Base-by-base conservation (phyloP, 2,888 invertebrate genomes). In the Drosophila melanosoma region DNA sequence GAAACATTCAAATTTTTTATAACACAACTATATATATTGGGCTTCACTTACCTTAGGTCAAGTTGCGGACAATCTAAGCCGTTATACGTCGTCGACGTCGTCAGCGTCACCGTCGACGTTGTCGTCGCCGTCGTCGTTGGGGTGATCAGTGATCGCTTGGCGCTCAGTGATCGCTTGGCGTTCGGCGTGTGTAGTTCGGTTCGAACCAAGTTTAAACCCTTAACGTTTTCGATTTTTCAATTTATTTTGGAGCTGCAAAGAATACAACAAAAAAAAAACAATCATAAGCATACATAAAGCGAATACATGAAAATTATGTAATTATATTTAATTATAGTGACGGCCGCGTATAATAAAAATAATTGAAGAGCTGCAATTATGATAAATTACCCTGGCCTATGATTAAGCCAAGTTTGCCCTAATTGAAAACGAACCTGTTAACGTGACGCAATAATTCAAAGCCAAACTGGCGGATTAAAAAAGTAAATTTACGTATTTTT, bases 131-230 rank as follows among this genome's bases (percentile, higher is more conserved):
- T 17, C n/a, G 63, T 20, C 32, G 60, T 48, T 20, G 20, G 5
- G 17, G 23, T n/a, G 81, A 56, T 87, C 83, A 87, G 87, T 87
- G 68, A 73, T 74, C 76, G 76, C 82, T 83, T 73, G 79, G 75
- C 80, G 81, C 57, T 87, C 83, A 87, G 87, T 87, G 68, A 73
- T 74, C 76, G 76, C 82, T 83, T 73, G 79, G 75, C 80, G 70
- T 66, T 87, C 72, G 87, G 64, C 63, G 83, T 60, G 89, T 71
- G 29, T 75, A 73, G 87, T 86, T 86, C 73, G 57, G 54, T 32
- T 72, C 36, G 17, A 51, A 40, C 12, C 17, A 29, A 58, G 29
- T 33, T 17, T 15, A 11, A 10, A 32, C 23, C 26, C 17, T 40
- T 17, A 38, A 40, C 26, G 29, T 36, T 36, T 26, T 11, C 26